Evolutionary conservation across 1,140 invertebrate species (phyloP).

Genomic region (Epicauta chinensis): DNA sequence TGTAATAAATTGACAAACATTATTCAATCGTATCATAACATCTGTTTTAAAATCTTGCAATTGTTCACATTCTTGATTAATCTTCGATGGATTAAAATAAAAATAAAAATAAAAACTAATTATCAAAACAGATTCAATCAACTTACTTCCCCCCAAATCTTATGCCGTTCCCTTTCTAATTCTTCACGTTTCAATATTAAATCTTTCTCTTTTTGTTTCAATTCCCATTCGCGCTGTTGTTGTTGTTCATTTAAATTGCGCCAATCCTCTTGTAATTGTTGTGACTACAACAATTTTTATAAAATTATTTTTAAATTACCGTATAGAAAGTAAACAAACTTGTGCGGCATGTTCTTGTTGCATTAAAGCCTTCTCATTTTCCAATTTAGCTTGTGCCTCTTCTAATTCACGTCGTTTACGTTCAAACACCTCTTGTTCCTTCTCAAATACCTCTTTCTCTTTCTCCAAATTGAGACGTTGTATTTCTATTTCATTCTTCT

Average conservation of each 20-base stretch:
- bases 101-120: constrained; percentile 28
- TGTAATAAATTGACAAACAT: constrained; percentile 48
- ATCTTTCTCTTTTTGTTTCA: constrained; percentile 47
- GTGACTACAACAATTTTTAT: constrained; percentile 19
- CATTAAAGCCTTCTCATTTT: constrained; percentile 48
- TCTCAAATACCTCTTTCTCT: constrained; percentile 45
- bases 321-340: constrained; percentile 44
- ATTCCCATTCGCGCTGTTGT: constrained; percentile 46
- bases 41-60: constrained; percentile 47
- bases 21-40: constrained; percentile 47
- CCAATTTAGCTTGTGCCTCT: constrained; percentile 36
- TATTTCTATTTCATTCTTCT: constrained; percentile 47
- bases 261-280: constrained; percentile 40
- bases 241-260: constrained; percentile 45
- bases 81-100: constrained; percentile 44
- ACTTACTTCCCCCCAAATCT: constrained; percentile 43
- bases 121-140: constrained; percentile 7
- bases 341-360: constrained; percentile 54
- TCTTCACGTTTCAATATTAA: constrained; percentile 42
- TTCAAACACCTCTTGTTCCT: constrained; percentile 42
- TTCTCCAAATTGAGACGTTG: constrained; percentile 48
- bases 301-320: not conserved
- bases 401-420: constrained; percentile 31
- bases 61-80: constrained; percentile 51
- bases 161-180: constrained; percentile 42